Evolutionary conservation across 2,113 vertebrate species (phyloP).

Genomic region (Proterorhinus semilunaris): DNA sequence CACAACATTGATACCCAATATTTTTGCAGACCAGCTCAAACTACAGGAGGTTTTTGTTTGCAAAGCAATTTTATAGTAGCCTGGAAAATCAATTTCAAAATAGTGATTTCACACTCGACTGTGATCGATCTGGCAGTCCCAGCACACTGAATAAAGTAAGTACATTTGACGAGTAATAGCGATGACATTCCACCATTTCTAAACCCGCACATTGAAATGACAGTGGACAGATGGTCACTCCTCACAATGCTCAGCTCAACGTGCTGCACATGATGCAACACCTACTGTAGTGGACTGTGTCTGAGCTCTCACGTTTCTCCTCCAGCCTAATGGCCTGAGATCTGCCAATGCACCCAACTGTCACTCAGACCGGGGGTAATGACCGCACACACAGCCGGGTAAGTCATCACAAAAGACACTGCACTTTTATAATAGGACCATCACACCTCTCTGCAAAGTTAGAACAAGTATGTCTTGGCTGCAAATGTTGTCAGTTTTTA

Average conservation of each 20-base stretch:
- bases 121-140: too few relatives aligned
- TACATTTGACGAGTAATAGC: neutral
- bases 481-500: conserved; percentile 7
- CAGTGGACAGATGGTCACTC: conserved; percentile 57
- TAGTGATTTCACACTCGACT: too few relatives aligned
- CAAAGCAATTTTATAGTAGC: too few relatives aligned
- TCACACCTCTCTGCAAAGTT: conserved; percentile 11
- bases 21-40: too few relatives aligned
- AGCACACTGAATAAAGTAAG: neutral
- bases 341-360: conserved; percentile 44
- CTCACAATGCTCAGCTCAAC: conserved; percentile 44
- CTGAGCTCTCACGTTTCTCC: conserved; percentile 36
- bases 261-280: conserved; percentile 50
- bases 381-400: conserved; percentile 18
- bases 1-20: too few relatives aligned
- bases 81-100: too few relatives aligned
- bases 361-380: conserved; percentile 41
- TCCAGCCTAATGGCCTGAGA: conserved; percentile 24
- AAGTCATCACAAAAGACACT: conserved; percentile 26
- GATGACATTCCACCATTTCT: neutral
- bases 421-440: conserved; percentile 22
- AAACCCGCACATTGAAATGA: conserved; percentile 22
- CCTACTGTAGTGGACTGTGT: conserved; percentile 16
- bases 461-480: conserved; percentile 1
- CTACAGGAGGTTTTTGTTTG: too few relatives aligned